Evolutionary conservation across 1,140 invertebrate genomes (phyloP).

Genomic region (Gonatopus flavifemur): DNA sequence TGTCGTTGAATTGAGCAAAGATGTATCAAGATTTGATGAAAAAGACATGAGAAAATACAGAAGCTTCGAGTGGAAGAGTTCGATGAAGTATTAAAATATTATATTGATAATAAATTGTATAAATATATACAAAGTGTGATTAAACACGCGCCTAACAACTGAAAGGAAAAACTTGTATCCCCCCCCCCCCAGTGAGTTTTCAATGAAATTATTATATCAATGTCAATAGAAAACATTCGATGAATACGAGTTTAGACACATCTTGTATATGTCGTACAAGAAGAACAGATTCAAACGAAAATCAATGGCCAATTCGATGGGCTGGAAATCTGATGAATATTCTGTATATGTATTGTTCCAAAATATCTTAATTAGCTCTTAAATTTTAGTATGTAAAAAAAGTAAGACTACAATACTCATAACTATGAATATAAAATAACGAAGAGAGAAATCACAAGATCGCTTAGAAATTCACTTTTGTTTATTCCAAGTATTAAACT

Average conservation of each 20-base stretch:
- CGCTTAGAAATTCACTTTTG: too few relatives aligned
- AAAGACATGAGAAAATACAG: too few relatives aligned
- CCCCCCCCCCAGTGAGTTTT: not conserved
- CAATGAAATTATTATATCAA: not conserved
- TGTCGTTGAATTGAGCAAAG: too few relatives aligned
- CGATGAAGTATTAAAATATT: too few relatives aligned
- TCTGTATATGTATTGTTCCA: conserved; percentile 41
- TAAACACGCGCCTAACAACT: too few relatives aligned
- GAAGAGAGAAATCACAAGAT: too few relatives aligned
- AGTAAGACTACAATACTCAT: conserved; percentile 31
- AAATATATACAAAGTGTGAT: too few relatives aligned
- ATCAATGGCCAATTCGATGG: too few relatives aligned
- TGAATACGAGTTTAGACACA: not conserved
- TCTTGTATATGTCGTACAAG: not conserved
- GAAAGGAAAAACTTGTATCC: conserved; percentile 6
- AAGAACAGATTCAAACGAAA: conserved; percentile 11
- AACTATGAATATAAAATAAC: conserved; percentile 26
- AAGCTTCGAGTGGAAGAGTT: too few relatives aligned
- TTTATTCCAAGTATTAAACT: too few relatives aligned
- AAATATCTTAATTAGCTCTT: conserved; percentile 43
- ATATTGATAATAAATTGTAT: too few relatives aligned
- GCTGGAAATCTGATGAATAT: conserved; percentile 29
- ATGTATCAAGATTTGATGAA: too few relatives aligned
- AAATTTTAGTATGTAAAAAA: conserved; percentile 33
- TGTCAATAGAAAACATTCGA: not conserved